phyloP scores from a whole-genome alignment of 2,888 invertebrate genomes.

The Prosopocoilus inquinatus region DNA sequence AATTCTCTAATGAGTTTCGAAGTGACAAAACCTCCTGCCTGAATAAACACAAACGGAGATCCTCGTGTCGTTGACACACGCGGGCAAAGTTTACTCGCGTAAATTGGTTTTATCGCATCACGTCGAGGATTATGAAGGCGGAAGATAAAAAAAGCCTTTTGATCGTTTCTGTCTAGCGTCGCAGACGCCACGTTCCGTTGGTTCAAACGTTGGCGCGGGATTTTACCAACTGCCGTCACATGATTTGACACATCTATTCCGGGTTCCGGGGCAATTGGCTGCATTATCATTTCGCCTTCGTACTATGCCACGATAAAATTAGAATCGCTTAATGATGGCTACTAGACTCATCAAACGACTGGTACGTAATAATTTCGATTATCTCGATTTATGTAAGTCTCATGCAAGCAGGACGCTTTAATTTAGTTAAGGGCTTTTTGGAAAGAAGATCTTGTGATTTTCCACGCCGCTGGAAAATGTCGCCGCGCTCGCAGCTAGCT shows the following conservation, averaged over 20 bases:
- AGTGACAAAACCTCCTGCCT: no score
- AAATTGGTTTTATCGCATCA: slow-evolving; percentile 3
- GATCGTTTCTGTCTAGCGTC: slow-evolving; percentile 3
- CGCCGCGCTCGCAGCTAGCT: neutral
- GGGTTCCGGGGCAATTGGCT: no score
- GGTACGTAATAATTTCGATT: slow-evolving; percentile 25
- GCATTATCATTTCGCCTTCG: no score
- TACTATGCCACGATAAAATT: neutral
- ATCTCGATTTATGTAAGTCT: neutral
- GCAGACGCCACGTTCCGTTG: neutral
- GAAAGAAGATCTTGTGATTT: no score
- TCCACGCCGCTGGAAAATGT: slow-evolving; percentile 7
- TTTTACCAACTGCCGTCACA: slow-evolving; percentile 11
- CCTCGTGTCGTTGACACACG: no score
- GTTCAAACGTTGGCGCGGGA: slow-evolving; percentile 15
- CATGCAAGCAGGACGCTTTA: no score
- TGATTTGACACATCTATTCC: slow-evolving; percentile 20
- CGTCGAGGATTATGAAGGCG: neutral
- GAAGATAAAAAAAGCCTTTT: slow-evolving; percentile 14
- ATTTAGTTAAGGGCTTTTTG: slow-evolving; percentile 1
- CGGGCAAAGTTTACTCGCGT: no score
- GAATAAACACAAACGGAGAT: no score
- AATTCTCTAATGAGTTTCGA: no score
- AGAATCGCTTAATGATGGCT: slow-evolving; percentile 23
- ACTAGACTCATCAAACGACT: slow-evolving; percentile 31